Evolutionary conservation across 2,113 vertebrate genomes (phyloP).

Genomic region (Salvelinus sp.): DNA sequence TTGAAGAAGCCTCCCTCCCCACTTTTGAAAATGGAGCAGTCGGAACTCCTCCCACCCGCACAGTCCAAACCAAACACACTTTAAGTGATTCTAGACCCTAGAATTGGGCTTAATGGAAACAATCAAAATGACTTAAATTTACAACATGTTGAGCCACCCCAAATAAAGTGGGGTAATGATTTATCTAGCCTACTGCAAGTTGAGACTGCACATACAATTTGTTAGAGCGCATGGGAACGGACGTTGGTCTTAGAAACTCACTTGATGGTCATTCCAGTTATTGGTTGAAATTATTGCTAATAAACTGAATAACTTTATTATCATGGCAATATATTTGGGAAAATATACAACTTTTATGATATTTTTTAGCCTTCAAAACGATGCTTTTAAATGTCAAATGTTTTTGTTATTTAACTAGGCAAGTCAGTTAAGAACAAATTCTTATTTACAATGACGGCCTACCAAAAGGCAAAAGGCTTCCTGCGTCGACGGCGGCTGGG

Average conservation of each 20-base stretch:
- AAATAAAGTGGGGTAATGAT: slow-evolving; percentile 11
- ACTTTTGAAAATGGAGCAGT: slow-evolving; percentile 78
- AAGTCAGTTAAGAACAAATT: too few relatives aligned
- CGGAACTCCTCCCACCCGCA: slow-evolving; percentile 82
- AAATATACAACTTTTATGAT: not conserved
- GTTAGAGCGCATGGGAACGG: not conserved
- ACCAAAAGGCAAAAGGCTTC: too few relatives aligned
- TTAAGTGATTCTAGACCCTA: slow-evolving; percentile 38
- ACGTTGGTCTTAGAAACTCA: not conserved
- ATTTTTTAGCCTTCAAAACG: too few relatives aligned
- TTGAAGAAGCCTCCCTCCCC: slow-evolving; percentile 74
- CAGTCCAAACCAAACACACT: slow-evolving; percentile 57
- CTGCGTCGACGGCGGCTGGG: too few relatives aligned
- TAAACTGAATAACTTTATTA: not conserved
- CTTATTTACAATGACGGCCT: too few relatives aligned
- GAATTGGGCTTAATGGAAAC: slow-evolving; percentile 44
- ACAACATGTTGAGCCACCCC: slow-evolving; percentile 45
- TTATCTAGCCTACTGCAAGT: slow-evolving; percentile 12
- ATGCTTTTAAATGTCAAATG: too few relatives aligned
- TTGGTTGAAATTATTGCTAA: not conserved
- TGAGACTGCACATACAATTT: not conserved
- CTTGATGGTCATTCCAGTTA: not conserved
- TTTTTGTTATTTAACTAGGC: too few relatives aligned
- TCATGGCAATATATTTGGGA: not conserved
- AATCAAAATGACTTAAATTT: slow-evolving; percentile 53